A percentile compares a stretch with the other conserved stretches of the same genome.
Conservation (phyloP, 2,113 vertebrate species). For the Uropsilus gracilis region DNA sequence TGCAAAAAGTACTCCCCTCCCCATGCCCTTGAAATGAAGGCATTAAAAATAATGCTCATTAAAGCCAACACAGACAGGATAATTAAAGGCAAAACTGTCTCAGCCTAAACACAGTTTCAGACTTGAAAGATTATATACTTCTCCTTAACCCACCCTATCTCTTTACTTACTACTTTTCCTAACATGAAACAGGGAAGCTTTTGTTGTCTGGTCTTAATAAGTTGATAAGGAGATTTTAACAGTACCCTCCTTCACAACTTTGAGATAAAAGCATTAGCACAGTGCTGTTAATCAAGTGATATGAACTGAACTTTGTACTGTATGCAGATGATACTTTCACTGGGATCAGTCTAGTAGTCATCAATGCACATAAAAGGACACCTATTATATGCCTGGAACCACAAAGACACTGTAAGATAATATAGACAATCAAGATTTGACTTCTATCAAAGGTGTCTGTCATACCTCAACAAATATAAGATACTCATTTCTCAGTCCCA, state of each 20-base stretch:
- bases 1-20: constrained; percentile 8
- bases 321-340: background rate
- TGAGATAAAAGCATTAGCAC: background rate
- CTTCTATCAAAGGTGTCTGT: background rate
- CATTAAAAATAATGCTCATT: constrained; percentile 73
- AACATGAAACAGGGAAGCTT: constrained; percentile 60
- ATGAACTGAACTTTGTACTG: background rate
- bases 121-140: background rate
- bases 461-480: background rate
- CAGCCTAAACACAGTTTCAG: constrained; percentile 61
- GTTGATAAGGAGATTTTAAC: constrained; percentile 5
- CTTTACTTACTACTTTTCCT: constrained; percentile 63
- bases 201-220: constrained; percentile 50
- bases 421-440: background rate
- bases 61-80: constrained; percentile 73
- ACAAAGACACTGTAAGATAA: background rate
- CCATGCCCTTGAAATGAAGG: constrained; percentile 36
- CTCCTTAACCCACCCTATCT: background rate
- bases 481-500: background rate
- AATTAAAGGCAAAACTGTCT: constrained; percentile 70
- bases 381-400: background rate
- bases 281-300: background rate
- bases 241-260: background rate
- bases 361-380: background rate
- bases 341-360: background rate